Conservation (phyloP, 64 coral and sea anemone species). For the Stichodactyla helianthus region DNA sequence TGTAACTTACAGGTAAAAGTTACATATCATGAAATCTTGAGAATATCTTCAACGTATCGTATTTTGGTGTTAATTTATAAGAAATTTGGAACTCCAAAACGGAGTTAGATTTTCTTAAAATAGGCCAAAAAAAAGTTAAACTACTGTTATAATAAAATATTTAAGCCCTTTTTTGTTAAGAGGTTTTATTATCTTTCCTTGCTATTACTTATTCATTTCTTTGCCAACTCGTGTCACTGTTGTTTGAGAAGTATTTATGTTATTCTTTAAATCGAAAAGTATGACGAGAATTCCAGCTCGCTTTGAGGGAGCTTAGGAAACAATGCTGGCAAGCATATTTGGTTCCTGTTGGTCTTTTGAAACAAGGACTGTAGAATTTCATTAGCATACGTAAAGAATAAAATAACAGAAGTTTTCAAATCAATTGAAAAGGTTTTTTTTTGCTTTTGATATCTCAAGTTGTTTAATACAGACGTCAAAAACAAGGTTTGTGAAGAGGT, state of each 20-base stretch:
- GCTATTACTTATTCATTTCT: not conserved
- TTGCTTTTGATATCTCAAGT: not conserved
- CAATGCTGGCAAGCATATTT: not conserved
- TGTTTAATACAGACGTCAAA: not conserved
- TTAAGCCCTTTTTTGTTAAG: not conserved
- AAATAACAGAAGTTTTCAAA: not conserved
- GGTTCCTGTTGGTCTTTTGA: constrained; percentile 13
- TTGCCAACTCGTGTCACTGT: not conserved
- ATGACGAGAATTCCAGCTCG: not conserved
- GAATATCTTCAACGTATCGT: not conserved
- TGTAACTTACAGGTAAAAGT: not conserved
- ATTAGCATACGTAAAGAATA: constrained; percentile 3
- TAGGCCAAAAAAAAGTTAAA: not conserved
- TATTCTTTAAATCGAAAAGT: not conserved
- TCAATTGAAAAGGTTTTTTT: not conserved
- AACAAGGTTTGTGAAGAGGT: not conserved
- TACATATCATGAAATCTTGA: not conserved
- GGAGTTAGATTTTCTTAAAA: not conserved
- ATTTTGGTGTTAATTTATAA: not conserved
- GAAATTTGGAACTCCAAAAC: not conserved
- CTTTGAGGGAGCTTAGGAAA: not conserved
- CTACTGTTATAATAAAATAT: not conserved
- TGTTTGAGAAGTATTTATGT: not conserved
- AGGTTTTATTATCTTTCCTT: not conserved
- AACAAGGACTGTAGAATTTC: not conserved